These are phyloP conservation scores for Symphodus melops DNA, from an alignment of 2,113 vertebrate species.

Conservation along the genomic window DNA sequence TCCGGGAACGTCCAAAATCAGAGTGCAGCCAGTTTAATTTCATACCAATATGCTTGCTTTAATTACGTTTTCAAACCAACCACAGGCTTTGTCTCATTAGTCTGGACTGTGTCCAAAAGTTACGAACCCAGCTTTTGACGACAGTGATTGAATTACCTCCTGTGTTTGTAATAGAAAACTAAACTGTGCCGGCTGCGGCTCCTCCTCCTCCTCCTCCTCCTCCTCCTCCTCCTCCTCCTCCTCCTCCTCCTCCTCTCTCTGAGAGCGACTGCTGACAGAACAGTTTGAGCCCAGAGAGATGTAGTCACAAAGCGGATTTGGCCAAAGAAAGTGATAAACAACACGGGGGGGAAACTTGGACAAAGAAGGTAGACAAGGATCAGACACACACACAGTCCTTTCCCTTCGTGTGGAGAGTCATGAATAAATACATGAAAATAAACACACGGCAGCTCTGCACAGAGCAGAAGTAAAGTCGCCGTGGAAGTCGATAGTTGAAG, in stretches of 20 bases:
- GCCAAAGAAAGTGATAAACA: neutral
- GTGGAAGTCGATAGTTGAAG: no score
- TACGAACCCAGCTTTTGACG: slow-evolving; percentile 4
- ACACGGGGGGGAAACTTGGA: neutral
- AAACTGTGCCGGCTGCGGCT: neutral
- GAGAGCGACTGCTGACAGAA: neutral
- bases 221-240: no score
- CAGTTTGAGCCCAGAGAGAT: neutral
- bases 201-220: no score
- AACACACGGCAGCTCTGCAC: no score
- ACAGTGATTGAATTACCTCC: slow-evolving; percentile 29
- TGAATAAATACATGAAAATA: no score
- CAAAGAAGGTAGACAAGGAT: neutral
- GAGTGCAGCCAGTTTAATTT: slow-evolving; percentile 44
- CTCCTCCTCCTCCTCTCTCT: no score
- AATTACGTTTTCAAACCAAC: slow-evolving; percentile 32
- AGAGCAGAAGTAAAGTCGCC: no score
- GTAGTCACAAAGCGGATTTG: neutral
- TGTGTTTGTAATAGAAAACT: slow-evolving; percentile 16
- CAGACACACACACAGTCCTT: no score
- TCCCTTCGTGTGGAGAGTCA: no score
- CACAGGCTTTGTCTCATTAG: slow-evolving; percentile 25
- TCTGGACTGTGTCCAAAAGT: slow-evolving; percentile 4
- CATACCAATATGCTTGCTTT: slow-evolving; percentile 29
- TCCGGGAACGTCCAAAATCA: slow-evolving; percentile 29